Evolutionary conservation across 2,113 vertebrate genomes (phyloP).

Genomic region (Oenanthe melanoleuca): DNA sequence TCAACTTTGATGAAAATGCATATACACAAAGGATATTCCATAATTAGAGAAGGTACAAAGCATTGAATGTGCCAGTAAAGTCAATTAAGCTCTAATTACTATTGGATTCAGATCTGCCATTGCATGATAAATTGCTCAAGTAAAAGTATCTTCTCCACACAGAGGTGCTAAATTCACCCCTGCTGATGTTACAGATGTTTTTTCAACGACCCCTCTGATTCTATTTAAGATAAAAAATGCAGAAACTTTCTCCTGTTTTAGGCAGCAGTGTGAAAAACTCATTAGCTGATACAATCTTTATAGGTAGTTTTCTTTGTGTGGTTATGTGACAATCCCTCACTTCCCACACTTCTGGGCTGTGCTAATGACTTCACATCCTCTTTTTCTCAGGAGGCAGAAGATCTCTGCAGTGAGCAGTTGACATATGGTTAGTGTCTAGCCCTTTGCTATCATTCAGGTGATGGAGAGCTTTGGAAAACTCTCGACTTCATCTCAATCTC

Average conservation of each 20-base stretch:
- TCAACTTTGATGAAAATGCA: constrained; percentile 28
- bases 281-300: constrained; percentile 38
- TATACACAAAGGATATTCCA: constrained; percentile 18
- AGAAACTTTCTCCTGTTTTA: constrained; percentile 25
- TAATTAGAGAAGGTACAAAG: constrained; percentile 48
- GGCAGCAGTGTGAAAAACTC: constrained; percentile 30
- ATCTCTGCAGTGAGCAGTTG: background rate
- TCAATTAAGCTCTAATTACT: constrained; percentile 80
- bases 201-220: constrained; percentile 17
- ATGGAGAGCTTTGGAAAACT: constrained; percentile 34
- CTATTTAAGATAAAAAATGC: constrained; percentile 33
- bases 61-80: constrained; percentile 66
- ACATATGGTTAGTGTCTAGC: constrained; percentile 33
- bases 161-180: constrained; percentile 38
- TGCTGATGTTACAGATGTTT: constrained; percentile 68
- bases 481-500: constrained; percentile 35
- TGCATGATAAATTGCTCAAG: constrained; percentile 56
- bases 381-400: constrained; percentile 21
- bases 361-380: constrained; percentile 4
- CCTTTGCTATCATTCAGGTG: constrained; percentile 16
- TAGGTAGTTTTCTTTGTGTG: background rate
- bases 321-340: background rate
- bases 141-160: constrained; percentile 42
- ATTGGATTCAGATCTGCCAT: constrained; percentile 60
- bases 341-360: background rate